Evolutionary conservation across 2,888 invertebrate species (phyloP), one percentile per base, ranked within the genome.

Genomic region (Cephalotes varians): DNA sequence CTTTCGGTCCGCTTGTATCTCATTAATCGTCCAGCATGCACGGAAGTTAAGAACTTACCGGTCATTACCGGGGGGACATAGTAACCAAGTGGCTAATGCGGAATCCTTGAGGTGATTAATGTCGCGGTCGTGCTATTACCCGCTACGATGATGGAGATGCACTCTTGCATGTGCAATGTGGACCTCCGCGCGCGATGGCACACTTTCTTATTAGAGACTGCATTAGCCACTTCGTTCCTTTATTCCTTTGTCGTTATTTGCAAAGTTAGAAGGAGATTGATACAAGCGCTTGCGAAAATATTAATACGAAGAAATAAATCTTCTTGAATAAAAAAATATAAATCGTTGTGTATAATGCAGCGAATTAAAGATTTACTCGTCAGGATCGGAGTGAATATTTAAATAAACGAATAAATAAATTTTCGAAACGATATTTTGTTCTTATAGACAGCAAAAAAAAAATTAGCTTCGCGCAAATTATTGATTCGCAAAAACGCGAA

Each of bases 21-120:
- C 89, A 88, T 89, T 89, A 89, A 88, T 86, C 82, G 79, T 83
- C 84, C 73, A 72, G 44, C 67, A 58, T 62, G 85, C 81, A 85
- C 86, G 88, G 90, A 89, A 89, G 88, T 89, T 77, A 73, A 76
- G 86, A 77, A 69, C 84, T 84, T 82, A 85, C 86, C 67, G 67
- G 85, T 89, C 74, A 89, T 89, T 89, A 87, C 82, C 67, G 64
- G 79, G 56, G n/a, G 76, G 86, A 86, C 83, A 89, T 60, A 85
- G 83, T 87, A 81, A 83, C 72, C 73, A 65, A 88, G 69, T 54
- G 31, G 80, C 76, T 69, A 84, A 81, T 67, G 85, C 67, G 72
- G 84, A 88, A 86, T 89, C 88, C 85, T 82, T 67, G 21, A 37
- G n/a, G 65, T 90, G 89, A 89, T 89, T 90, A 89, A 89, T 90